Base-by-base conservation (phyloP, 2,113 vertebrate genomes). In the Hiodon tergisus region DNA sequence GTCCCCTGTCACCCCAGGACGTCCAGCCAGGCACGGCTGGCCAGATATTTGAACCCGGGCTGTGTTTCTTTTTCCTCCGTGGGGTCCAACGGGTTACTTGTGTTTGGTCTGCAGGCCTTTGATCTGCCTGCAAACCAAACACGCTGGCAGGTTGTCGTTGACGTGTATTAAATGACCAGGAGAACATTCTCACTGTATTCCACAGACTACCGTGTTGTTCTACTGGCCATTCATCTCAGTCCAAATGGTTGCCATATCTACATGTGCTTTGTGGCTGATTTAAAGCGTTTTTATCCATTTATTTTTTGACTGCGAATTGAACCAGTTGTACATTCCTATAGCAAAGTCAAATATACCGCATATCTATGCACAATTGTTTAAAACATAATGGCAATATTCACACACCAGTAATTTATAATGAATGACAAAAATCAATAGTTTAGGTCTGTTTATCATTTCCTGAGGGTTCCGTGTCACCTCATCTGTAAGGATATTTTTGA, bases 21-120 rank as follows among this genome's bases (percentile, higher is more conserved):
- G 74, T 81, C 55, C 69, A 61, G 59, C 55, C 51, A 9, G 54
- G 69, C 76, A 70, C 76, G 67, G 60, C 79, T 80, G 54, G 84
- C 78, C 80, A 85, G 83, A 84, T 70, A 77, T 62, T 71, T 78
- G 73, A 68, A 75, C 81, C 71, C 66, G 70, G 63, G 51, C 79
- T 54, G 71, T 89, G 86, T 89, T 90, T 83, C 86, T 88, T 78
- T 89, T 89, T 87, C 86, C 88, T 58, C 59, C 73, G 4, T 52
- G 81, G 81, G 74, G 65, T 86, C 85, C 86, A 88, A 55, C 79
- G 77, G 58, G 67, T 84, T 74, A 73, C 81, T 86, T 78, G 50
- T 82, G 79, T 87, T 89, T 83, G 72, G 47, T 79, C 78, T 83
- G 79, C 69, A 78, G 47, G 63, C 60, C 78, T 74, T 85, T 86